Base-by-base conservation (phyloP, 2,888 invertebrate genomes). In the Thymelicus sylvestris region DNA sequence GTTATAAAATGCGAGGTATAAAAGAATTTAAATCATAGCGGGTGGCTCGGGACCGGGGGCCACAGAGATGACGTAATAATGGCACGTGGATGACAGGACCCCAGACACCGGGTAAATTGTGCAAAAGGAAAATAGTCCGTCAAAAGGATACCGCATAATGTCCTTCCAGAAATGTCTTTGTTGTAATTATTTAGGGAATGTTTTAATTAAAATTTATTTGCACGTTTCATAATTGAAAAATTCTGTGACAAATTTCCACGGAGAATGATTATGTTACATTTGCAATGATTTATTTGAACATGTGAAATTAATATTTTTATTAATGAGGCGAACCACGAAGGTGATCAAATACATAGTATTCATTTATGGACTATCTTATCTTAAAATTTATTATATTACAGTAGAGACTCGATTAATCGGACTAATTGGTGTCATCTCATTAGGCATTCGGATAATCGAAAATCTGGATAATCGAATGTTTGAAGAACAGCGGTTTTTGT, bases 1-100 rank as follows among this genome's bases (percentile, higher is more conserved):
- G n/a, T n/a, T n/a, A 87, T 87, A 87, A 90, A 89, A 84, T 86
- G 83, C 80, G 83, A 84, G 86, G 86, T 86, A 79, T 73, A 82
- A 74, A 72, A 73, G 80, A 83, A 83, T 86, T 86, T 85, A 80
- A 83, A 85, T 84, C 81, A 48, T 65, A 59, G 67, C 79, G 86
- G 86, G 86, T 80, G 76, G 75, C 67, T 72, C 50, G 73, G 77
- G 76, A 67, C 72, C 44, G 73, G 69, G 75, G 77, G 76, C 68
- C 72, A 44, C 72, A 67, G 75, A 81, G 83, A 85, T 87, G 86
- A 86, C 82, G 83, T 85, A 84, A 87, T 86, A 87, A 87, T 85
- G 79, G 83, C 82, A 80, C 82, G 81, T 85, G 84, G 82, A 84
- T 85, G 83, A 81, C 81, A 81, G 79, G 84, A 80, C 80, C 75